Conservation (phyloP, 2,888 invertebrate species). For the Leptopilina drosophilae region DNA sequence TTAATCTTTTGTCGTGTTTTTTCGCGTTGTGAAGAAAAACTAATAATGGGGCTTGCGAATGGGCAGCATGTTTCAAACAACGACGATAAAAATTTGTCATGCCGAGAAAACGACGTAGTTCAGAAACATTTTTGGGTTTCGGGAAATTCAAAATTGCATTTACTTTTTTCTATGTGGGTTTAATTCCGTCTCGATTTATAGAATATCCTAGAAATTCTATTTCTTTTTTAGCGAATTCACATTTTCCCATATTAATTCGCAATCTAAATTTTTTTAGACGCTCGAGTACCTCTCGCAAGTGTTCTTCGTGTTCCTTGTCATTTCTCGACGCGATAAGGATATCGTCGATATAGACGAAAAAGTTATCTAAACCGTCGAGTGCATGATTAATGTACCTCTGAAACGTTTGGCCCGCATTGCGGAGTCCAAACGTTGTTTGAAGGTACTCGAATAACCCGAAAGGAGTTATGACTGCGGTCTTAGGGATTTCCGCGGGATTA, state of each 20-base stretch:
- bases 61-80: constrained; percentile 37
- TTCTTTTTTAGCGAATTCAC: constrained; percentile 35
- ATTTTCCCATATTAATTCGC: constrained; percentile 44
- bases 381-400: neutral
- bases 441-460: constrained; percentile 45
- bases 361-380: constrained; percentile 40
- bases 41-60: constrained; percentile 24
- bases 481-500: constrained; percentile 12
- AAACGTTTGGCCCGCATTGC: constrained; percentile 44
- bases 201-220: constrained; percentile 42
- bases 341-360: constrained; percentile 22
- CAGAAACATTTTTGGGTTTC: constrained; percentile 31
- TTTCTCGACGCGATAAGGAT: constrained; percentile 37
- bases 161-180: constrained; percentile 29
- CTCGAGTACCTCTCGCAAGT: constrained; percentile 28
- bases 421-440: constrained; percentile 42
- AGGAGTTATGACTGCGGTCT: constrained; percentile 48
- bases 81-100: constrained; percentile 43
- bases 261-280: constrained; percentile 13
- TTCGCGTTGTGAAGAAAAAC: constrained; percentile 4
- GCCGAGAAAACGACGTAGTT: constrained; percentile 42
- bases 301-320: constrained; percentile 41
- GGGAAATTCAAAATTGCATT: constrained; percentile 30
- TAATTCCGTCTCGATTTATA: constrained; percentile 33
- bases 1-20: neutral